Evolutionary conservation across 1,140 invertebrate species (phyloP).

Genomic region (Sinella curviseta): DNA sequence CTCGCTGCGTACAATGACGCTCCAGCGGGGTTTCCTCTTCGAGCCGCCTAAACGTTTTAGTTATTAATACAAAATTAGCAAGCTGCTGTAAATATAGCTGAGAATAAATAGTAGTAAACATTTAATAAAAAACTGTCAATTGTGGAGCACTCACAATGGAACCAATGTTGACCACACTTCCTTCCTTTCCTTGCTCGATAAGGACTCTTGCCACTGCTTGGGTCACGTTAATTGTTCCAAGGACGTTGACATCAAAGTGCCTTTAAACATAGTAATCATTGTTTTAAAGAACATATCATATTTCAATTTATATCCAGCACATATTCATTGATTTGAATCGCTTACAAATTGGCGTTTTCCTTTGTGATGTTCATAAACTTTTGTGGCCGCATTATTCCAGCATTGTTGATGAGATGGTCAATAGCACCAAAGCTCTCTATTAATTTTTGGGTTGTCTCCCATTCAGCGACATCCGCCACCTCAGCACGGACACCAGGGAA

Average conservation of each 20-base stretch:
- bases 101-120: background rate
- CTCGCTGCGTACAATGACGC: conserved; percentile 81
- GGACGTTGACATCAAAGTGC: background rate
- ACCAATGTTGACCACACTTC: conserved; percentile 29
- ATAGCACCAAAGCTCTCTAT: conserved; percentile 6
- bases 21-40: conserved; percentile 56
- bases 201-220: background rate
- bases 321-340: background rate
- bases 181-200: background rate
- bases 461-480: background rate
- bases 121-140: background rate
- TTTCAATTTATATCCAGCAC: background rate
- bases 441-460: background rate
- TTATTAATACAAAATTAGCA: no score
- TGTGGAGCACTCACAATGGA: conserved; percentile 26
- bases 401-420: conserved; percentile 16
- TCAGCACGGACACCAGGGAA: background rate
- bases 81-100: no score
- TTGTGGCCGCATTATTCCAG: conserved; percentile 59
- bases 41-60: background rate
- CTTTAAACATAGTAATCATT: background rate
- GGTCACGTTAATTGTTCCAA: background rate
- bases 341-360: conserved; percentile 71
- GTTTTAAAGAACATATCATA: background rate
- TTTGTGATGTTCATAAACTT: conserved; percentile 67